Evolutionary conservation across 2,797 vertebrate species (phyloP).

Genomic region (Gadopsis marmoratus): DNA sequence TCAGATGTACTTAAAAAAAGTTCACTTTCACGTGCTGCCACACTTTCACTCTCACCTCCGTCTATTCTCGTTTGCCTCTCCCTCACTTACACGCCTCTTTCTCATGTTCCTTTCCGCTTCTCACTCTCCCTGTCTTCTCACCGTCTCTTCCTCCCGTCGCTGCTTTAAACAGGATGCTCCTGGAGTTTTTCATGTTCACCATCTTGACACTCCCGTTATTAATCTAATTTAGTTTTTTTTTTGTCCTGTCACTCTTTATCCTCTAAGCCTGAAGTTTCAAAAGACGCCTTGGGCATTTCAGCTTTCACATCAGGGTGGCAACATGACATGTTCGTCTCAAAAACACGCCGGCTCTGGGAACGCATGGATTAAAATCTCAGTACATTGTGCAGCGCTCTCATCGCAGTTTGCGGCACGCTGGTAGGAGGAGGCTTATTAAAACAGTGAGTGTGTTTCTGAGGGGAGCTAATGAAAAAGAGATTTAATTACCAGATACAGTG

Average conservation of each 20-base stretch:
- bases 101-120: not conserved
- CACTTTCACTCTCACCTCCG: slow-evolving; percentile 16
- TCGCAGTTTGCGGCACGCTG: slow-evolving; percentile 18
- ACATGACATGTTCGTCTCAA: slow-evolving; percentile 25
- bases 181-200: slow-evolving; percentile 28
- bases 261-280: slow-evolving; percentile 19
- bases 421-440: slow-evolving; percentile 45
- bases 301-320: slow-evolving; percentile 34
- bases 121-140: slow-evolving; percentile 7
- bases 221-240: not conserved
- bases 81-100: not conserved
- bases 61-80: not conserved
- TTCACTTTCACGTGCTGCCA: slow-evolving; percentile 9
- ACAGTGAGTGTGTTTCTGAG: slow-evolving; percentile 9
- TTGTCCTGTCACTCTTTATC: slow-evolving; percentile 31
- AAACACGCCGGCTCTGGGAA: slow-evolving; percentile 37
- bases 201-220: slow-evolving; percentile 37
- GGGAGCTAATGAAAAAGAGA: slow-evolving; percentile 51
- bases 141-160: not conserved
- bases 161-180: slow-evolving; percentile 16
- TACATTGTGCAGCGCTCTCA: slow-evolving; percentile 8
- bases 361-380: slow-evolving; percentile 25
- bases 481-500: slow-evolving; percentile 59
- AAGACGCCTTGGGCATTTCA: slow-evolving; percentile 26
- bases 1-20: slow-evolving; percentile 6